phyloP scores from a whole-genome alignment of 2,113 vertebrate genomes.

The Morone saxatilis region DNA sequence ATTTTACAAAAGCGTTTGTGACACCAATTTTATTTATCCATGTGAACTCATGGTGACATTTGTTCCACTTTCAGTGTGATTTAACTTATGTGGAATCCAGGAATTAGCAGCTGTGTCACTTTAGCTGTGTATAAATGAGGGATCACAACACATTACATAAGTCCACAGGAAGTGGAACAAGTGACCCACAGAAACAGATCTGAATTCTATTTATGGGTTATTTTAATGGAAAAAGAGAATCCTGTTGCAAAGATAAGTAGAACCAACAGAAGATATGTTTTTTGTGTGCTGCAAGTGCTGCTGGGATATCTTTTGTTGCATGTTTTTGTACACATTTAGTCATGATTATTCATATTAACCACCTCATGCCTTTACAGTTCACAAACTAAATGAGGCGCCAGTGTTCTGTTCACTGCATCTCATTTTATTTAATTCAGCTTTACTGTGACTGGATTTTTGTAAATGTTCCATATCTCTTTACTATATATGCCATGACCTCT shows the following conservation, averaged over 20 bases:
- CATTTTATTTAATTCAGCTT: neutral
- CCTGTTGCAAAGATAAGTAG: neutral
- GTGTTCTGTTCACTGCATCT: neutral
- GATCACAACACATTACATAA: slow-evolving; percentile 16
- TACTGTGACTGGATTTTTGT: neutral
- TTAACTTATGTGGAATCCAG: slow-evolving; percentile 11
- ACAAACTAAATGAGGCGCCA: neutral
- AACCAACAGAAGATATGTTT: neutral
- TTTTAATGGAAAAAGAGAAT: neutral
- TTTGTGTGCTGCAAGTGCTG: neutral
- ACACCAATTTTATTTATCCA: too few relatives aligned
- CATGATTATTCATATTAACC: neutral
- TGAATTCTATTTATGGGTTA: neutral
- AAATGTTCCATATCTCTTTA: neutral
- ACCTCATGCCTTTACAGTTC: neutral
- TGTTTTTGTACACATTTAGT: neutral
- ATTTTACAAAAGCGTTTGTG: too few relatives aligned
- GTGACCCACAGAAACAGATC: slow-evolving; percentile 27
- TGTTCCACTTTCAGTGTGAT: slow-evolving; percentile 29
- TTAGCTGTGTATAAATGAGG: neutral
- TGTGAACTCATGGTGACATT: neutral
- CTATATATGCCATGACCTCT: slow-evolving; percentile 29
- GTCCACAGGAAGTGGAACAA: slow-evolving; percentile 18
- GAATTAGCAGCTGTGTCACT: slow-evolving; percentile 11
- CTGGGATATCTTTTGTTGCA: neutral